These are phyloP conservation scores for Parnassius apollo DNA, from an alignment of 2,888 invertebrate genomes.

Conservation along the genomic window DNA sequence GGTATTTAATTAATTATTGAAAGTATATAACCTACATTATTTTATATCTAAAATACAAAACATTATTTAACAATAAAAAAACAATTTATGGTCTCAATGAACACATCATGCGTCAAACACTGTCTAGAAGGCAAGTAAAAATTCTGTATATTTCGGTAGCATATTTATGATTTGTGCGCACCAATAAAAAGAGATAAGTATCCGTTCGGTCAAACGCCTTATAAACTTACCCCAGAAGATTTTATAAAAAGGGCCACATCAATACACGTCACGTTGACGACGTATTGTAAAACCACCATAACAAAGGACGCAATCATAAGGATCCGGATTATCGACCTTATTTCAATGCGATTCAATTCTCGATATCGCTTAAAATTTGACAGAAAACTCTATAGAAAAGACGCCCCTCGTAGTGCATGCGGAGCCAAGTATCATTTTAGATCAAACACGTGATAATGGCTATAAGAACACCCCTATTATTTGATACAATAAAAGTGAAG, in stretches of 20 bases:
- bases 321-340: constrained; percentile 42
- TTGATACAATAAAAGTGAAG: constrained; percentile 81
- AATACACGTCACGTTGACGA: constrained; percentile 33
- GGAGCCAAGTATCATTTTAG: constrained; percentile 77
- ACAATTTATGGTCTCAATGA: too few species aligned
- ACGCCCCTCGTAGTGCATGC: constrained; percentile 51
- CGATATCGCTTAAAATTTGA: constrained; percentile 47
- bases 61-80: too few species aligned
- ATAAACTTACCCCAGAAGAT: constrained; percentile 17
- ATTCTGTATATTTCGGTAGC: too few species aligned
- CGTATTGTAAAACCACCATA: constrained; percentile 39
- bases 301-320: constrained; percentile 39
- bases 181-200: constrained; percentile 10
- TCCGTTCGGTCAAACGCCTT: constrained; percentile 8
- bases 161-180: background rate
- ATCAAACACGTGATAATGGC: constrained; percentile 81
- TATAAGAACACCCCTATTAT: constrained; percentile 81
- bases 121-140: too few species aligned
- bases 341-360: constrained; percentile 43
- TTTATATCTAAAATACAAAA: too few species aligned
- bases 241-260: constrained; percentile 30
- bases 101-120: too few species aligned
- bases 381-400: constrained; percentile 48
- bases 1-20: too few species aligned
- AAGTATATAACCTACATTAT: too few species aligned